Percentiles rank a stretch among this genome's conserved stretches.
phyloP scores from a whole-genome alignment of 2,113 vertebrate genomes.

The Columbina picui region DNA sequence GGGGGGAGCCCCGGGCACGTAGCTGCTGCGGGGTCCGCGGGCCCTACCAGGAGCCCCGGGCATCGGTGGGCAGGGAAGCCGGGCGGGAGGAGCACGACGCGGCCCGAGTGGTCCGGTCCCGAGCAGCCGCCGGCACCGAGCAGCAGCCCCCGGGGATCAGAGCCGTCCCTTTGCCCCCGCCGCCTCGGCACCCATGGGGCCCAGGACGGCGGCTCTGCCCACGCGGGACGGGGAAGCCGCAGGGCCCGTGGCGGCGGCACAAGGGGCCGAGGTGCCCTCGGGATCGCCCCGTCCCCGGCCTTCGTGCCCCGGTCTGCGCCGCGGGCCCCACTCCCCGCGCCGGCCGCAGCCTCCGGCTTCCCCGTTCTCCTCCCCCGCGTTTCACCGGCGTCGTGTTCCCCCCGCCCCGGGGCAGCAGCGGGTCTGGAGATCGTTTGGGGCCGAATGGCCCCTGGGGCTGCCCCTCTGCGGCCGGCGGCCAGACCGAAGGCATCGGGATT shows the following conservation, averaged over 20 bases:
- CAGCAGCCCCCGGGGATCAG: too few relatives aligned
- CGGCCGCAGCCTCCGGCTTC: neutral
- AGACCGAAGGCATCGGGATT: neutral
- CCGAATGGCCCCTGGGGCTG: neutral
- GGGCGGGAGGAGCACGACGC: too few relatives aligned
- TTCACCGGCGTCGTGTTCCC: too few relatives aligned
- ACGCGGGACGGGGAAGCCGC: neutral
- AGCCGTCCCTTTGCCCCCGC: neutral
- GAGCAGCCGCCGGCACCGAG: too few relatives aligned
- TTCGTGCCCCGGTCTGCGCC: too few relatives aligned
- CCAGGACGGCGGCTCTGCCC: neutral
- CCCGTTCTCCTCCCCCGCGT: neutral
- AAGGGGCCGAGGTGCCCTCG: neutral
- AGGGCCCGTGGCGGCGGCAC: neutral
- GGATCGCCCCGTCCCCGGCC: neutral
- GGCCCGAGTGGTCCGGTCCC: too few relatives aligned
- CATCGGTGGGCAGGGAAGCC: neutral
- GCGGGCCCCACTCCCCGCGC: neutral
- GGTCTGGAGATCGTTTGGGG: neutral
- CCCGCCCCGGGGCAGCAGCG: neutral
- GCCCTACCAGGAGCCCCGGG: too few relatives aligned
- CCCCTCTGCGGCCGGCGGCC: too few relatives aligned
- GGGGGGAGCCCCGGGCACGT: rapidly evolving
- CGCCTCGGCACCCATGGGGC: neutral
- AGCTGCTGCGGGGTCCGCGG: too few relatives aligned